Evolutionary conservation across 2,113 vertebrate genomes (phyloP), one percentile per base, ranked within the genome.

Genomic region (Calyptomena viridis): DNA sequence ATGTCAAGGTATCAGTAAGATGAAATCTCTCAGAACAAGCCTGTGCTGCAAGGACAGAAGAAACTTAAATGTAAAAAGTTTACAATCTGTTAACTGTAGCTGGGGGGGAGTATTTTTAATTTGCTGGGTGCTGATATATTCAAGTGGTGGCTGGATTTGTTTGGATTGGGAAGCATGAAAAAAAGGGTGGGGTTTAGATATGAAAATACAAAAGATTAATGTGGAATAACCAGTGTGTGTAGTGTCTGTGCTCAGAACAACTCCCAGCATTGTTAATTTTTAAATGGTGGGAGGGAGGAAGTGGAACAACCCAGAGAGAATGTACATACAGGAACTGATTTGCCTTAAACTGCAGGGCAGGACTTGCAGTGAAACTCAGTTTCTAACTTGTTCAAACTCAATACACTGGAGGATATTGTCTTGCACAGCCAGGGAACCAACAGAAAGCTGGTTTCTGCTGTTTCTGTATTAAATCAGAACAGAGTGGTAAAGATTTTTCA

Each of bases 231-330:
- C 58, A 78, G 63, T 44, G 76, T 53, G 35, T 35, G 5, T 35
- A 37, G 30, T 46, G 31, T 74, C 58, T 84, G 44, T 67, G 14
- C 58, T 75, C 47, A 37, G 72, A 93, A 75, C 82, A 59, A 22
- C 84, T 94, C 75, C 82, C 87, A 67, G 82, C 55, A 35, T 66
- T 91, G 91, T 88, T 91, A 37, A 66, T 84, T 77, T 92, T 60
- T 74, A 59, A 86, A 63, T 47, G n/a, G 75, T 59, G 69, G 50
- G 62, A 89, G 56, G 46, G 83, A 84, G 94, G 91, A 95, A 88
- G 68, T 55, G 56, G 37, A 92, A 24, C 88, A 86, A 25, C 47
- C 37, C 59, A 59, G 40, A 8, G 40, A 33, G 37, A 22, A 23
- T 47, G 5, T 42, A 27, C 33, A 3, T 39, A 49, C 5, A 75